A percentile compares a stretch with the other conserved stretches of the same genome.
Conservation (phyloP, 2,888 invertebrate genomes). For the Volucella zonaria region DNA sequence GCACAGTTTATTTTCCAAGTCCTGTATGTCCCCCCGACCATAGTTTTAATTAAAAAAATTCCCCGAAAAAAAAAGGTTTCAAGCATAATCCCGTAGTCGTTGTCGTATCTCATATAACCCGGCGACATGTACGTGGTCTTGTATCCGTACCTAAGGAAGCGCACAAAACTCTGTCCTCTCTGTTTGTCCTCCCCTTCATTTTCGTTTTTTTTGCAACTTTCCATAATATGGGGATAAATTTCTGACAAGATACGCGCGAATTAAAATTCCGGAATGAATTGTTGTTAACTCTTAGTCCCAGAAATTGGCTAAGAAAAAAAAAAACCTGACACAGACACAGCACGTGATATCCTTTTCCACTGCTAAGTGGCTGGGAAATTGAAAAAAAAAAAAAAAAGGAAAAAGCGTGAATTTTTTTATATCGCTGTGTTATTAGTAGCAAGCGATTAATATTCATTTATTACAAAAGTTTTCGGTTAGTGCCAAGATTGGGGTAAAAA, state of each 20-base stretch:
- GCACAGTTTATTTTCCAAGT: not conserved
- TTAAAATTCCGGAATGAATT: conserved; percentile 60
- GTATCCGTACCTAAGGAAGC: too few relatives aligned
- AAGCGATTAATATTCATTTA: conserved; percentile 48
- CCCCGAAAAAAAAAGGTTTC: conserved; percentile 29
- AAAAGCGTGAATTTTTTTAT: too few relatives aligned
- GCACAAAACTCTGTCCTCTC: too few relatives aligned
- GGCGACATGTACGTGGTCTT: too few relatives aligned
- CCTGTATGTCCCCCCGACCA: not conserved
- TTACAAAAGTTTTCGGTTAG: conserved; percentile 34
- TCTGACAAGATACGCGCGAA: conserved; percentile 62
- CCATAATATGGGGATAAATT: conserved; percentile 50
- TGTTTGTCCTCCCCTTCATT: not conserved
- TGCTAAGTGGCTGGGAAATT: not conserved
- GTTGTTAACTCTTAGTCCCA: conserved; percentile 41
- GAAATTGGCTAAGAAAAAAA: not conserved
- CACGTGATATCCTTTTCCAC: not conserved
- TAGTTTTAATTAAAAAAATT: conserved; percentile 66
- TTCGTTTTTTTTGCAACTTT: conserved; percentile 8
- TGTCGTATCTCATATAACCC: too few relatives aligned
- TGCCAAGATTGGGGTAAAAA: conserved; percentile 17
- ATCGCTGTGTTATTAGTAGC: conserved; percentile 22
- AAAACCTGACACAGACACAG: conserved; percentile 20
- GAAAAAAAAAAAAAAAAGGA: not conserved
- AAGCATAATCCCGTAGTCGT: conserved; percentile 4